Conservation (phyloP, 2,888 invertebrate species). For the Ectobius pallidus region DNA sequence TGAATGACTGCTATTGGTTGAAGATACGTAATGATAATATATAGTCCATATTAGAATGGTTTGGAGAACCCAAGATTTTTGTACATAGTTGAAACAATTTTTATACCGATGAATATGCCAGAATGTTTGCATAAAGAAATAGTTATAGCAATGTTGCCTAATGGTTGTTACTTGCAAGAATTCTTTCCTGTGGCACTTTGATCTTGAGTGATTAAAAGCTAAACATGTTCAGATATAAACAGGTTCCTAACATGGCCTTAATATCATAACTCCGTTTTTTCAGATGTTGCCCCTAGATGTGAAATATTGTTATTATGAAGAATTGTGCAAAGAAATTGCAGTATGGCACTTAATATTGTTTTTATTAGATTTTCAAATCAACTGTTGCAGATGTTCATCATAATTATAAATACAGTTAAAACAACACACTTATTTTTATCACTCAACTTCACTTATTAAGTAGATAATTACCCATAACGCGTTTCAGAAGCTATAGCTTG, state of each 20-base stretch:
- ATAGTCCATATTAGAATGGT: constrained; percentile 21
- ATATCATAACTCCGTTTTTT: constrained; percentile 31
- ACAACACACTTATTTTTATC: too few relatives aligned
- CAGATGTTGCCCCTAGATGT: constrained; percentile 35
- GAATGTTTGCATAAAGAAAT: constrained; percentile 27
- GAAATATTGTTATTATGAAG: constrained; percentile 30
- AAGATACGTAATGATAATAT: constrained; percentile 36
- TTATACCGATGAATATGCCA: constrained; percentile 35
- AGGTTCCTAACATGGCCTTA: constrained; percentile 40
- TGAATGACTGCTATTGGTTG: constrained; percentile 30
- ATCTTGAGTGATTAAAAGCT: constrained; percentile 26
- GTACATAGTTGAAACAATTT: constrained; percentile 40
- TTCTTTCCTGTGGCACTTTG: constrained; percentile 32
- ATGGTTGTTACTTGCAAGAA: constrained; percentile 34
- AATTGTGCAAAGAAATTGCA: constrained; percentile 17
- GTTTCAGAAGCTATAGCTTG: too few relatives aligned
- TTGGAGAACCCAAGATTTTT: constrained; percentile 33
- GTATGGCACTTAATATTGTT: constrained; percentile 6
- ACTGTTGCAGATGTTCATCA: too few relatives aligned
- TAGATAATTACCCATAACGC: too few relatives aligned
- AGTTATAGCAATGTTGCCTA: constrained; percentile 40
- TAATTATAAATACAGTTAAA: too few relatives aligned
- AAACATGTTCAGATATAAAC: constrained; percentile 20
- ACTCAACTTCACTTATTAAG: too few relatives aligned
- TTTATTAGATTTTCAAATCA: background rate